Conservation (phyloP, 2,113 vertebrate species). For the Pandion haliaetus region DNA sequence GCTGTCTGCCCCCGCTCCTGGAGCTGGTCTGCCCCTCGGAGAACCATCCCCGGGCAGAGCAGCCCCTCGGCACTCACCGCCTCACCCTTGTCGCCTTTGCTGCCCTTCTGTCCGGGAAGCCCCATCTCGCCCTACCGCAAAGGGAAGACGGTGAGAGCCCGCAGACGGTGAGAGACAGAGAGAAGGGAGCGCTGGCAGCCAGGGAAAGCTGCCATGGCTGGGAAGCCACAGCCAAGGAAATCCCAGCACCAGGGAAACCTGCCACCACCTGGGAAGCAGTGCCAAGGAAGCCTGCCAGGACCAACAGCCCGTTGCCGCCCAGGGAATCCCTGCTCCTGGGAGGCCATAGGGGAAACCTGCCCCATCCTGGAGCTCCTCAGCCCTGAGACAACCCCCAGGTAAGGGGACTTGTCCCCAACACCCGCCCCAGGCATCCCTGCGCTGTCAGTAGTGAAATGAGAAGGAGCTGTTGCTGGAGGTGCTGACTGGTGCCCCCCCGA, state of each 20-base stretch:
- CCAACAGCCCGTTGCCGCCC: not conserved
- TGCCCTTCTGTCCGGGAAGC: constrained; percentile 86
- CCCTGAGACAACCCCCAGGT: not conserved
- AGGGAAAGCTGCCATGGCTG: not conserved
- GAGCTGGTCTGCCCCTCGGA: too few species aligned
- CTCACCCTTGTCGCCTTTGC: constrained; percentile 91
- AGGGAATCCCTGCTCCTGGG: not conserved
- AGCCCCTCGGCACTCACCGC: constrained; percentile 69
- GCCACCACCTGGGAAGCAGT: not conserved
- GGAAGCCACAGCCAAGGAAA: not conserved
- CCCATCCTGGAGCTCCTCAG: not conserved
- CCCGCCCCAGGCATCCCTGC: not conserved
- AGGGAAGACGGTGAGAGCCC: not conserved
- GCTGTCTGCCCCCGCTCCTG: not conserved
- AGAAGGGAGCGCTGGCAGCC: not conserved
- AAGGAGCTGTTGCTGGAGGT: not conserved
- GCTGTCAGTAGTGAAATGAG: too few species aligned
- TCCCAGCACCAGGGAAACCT: not conserved
- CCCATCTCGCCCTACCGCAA: constrained; percentile 84
- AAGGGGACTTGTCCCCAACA: not conserved
- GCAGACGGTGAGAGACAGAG: not conserved
- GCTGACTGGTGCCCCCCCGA: not conserved
- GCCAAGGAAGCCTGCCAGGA: not conserved
- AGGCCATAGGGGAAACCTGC: not conserved
- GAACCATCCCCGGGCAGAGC: not conserved